Evolutionary conservation across 2,888 invertebrate species (phyloP).

Genomic region (Caenorhabditis panamensis): DNA sequence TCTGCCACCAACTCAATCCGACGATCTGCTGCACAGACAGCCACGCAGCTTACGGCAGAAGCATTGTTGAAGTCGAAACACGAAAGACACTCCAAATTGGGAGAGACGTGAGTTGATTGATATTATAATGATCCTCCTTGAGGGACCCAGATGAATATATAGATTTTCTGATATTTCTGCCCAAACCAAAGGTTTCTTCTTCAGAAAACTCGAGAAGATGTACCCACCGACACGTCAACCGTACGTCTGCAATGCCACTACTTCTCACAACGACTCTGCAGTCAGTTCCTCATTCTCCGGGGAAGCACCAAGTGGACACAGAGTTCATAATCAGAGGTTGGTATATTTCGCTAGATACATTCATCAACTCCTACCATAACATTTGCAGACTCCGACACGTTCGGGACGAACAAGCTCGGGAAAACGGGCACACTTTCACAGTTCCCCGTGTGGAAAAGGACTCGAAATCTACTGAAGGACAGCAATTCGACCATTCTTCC

Average conservation of each 20-base stretch:
- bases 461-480: conserved; percentile 31
- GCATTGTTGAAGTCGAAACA: conserved; percentile 70
- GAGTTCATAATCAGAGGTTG: conserved; percentile 2
- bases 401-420: conserved; percentile 68
- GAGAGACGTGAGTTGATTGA: conserved; percentile 52
- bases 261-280: conserved; percentile 77
- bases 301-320: conserved; percentile 56
- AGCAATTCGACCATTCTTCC: conserved; percentile 70
- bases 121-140: not conserved
- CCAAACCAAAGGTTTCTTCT: too few relatives aligned
- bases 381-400: conserved; percentile 59
- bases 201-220: conserved; percentile 75
- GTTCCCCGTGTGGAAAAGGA: conserved; percentile 68
- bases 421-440: conserved; percentile 63
- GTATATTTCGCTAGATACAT: not conserved
- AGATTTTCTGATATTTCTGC: too few relatives aligned
- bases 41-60: conserved; percentile 70
- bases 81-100: conserved; percentile 64
- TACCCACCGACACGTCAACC: conserved; percentile 67
- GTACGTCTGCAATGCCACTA: conserved; percentile 77
- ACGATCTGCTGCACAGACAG: conserved; percentile 33
- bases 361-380: not conserved
- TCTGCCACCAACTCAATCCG: conserved; percentile 7
- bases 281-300: conserved; percentile 77
- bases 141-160: too few relatives aligned